Percentiles rank a stretch among this genome's conserved stretches.
Evolutionary conservation across 2,797 vertebrate genomes (phyloP).

Genomic region (Centroberyx gerrardi): DNA sequence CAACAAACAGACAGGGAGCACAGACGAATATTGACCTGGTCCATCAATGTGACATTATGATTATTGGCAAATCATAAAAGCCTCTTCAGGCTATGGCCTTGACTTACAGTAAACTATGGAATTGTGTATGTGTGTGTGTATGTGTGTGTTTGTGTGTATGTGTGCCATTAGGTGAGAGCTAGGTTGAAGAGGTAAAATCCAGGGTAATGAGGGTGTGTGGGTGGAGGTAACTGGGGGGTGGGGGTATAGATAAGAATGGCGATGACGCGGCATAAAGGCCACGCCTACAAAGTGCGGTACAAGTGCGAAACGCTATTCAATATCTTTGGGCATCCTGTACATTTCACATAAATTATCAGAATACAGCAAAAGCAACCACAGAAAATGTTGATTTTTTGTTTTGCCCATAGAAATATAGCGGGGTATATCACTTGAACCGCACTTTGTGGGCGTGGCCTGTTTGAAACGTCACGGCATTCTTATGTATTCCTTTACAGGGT

Average conservation of each 20-base stretch:
- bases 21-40: slow-evolving; percentile 71
- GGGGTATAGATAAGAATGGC: background rate
- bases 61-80: slow-evolving; percentile 83
- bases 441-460: too few relatives aligned
- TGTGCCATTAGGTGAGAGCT: slow-evolving; percentile 7
- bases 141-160: slow-evolving; percentile 8
- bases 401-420: too few relatives aligned
- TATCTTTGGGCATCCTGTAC: too few relatives aligned
- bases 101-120: slow-evolving; percentile 70
- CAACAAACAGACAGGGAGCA: slow-evolving; percentile 14
- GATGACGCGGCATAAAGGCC: too few relatives aligned
- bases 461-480: too few relatives aligned
- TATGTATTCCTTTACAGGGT: background rate
- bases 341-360: too few relatives aligned
- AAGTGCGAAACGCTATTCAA: too few relatives aligned
- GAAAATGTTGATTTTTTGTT: too few relatives aligned
- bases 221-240: background rate
- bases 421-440: too few relatives aligned
- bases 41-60: slow-evolving; percentile 81
- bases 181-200: slow-evolving; percentile 44
- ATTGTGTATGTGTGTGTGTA: background rate
- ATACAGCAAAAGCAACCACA: too few relatives aligned
- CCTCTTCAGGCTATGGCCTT: slow-evolving; percentile 70
- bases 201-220: slow-evolving; percentile 34
- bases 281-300: too few relatives aligned